phyloP scores from a whole-genome alignment of 2,888 invertebrate species.

The Nephrotoma appendiculata region DNA sequence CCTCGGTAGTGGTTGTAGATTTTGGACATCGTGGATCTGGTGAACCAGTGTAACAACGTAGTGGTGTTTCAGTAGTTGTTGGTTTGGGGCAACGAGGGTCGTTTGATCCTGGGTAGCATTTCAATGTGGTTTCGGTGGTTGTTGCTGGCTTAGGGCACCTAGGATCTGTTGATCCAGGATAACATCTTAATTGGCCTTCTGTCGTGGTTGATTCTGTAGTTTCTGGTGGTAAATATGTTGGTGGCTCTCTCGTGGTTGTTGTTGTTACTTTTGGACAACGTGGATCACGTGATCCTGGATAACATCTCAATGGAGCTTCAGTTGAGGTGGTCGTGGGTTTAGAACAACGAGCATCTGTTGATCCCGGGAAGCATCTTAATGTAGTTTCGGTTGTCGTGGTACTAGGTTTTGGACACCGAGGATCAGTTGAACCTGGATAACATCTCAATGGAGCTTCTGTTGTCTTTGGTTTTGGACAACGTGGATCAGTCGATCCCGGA shows the following conservation, averaged over 20 bases:
- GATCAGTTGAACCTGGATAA: constrained; percentile 23
- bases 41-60: constrained; percentile 19
- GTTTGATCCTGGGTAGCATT: constrained; percentile 22
- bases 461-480: constrained; percentile 9
- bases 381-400: constrained; percentile 13
- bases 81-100: constrained; percentile 23
- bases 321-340: neutral
- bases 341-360: constrained; percentile 24
- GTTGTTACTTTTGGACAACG: constrained; percentile 13
- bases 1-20: constrained; percentile 14
- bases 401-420: constrained; percentile 22
- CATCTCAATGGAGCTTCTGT: constrained; percentile 17
- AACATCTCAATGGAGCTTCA: neutral
- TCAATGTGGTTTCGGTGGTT: constrained; percentile 17
- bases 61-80: constrained; percentile 9
- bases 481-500: constrained; percentile 23
- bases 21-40: constrained; percentile 24
- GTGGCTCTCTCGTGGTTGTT: constrained; percentile 14
- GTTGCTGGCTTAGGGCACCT: constrained; percentile 18
- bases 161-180: constrained; percentile 22
- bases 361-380: constrained; percentile 31
- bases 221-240: constrained; percentile 12
- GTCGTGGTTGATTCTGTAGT: neutral
- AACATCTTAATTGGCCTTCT: constrained; percentile 12
- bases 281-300: neutral